phyloP scores from a whole-genome alignment of 2,888 invertebrate genomes.

The Drosophila multiciliata region DNA sequence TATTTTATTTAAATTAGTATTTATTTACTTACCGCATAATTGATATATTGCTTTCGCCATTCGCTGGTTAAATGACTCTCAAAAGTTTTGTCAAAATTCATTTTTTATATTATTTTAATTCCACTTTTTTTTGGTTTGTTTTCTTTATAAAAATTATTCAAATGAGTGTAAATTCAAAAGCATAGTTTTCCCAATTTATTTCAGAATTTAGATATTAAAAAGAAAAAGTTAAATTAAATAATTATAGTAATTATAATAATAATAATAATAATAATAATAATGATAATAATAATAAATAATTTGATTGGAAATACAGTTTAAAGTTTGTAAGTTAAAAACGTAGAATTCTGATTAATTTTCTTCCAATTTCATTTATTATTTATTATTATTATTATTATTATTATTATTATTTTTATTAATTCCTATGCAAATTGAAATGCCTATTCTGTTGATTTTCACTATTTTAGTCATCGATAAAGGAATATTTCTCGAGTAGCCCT shows the following conservation, averaged over 20 bases:
- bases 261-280: too few relatives aligned
- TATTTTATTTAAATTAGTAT: not conserved
- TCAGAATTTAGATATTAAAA: not conserved
- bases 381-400: too few relatives aligned
- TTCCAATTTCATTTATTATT: not conserved
- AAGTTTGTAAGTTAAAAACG: too few relatives aligned
- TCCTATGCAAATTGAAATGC: not conserved
- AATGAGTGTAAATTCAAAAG: not conserved
- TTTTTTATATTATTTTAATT: conserved; percentile 81
- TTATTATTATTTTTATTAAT: not conserved
- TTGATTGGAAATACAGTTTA: too few relatives aligned
- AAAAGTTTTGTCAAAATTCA: conserved; percentile 99
- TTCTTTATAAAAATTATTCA: not conserved
- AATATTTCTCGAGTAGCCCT: conserved; percentile 98
- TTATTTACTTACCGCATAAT: conserved; percentile 88
- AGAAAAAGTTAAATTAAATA: not conserved
- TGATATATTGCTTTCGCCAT: conserved; percentile 98
- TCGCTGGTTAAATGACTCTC: conserved; percentile 98
- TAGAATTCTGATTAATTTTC: not conserved
- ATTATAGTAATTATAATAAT: not conserved
- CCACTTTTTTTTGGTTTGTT: not conserved
- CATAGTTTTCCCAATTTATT: not conserved
- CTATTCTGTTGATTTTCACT: not conserved
- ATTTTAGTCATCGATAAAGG: conserved; percentile 84
- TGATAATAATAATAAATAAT: too few relatives aligned